A percentile compares a stretch with the other conserved stretches of the same genome.
phyloP scores from a whole-genome alignment of 1,140 invertebrate genomes.

The Atta colombica region DNA sequence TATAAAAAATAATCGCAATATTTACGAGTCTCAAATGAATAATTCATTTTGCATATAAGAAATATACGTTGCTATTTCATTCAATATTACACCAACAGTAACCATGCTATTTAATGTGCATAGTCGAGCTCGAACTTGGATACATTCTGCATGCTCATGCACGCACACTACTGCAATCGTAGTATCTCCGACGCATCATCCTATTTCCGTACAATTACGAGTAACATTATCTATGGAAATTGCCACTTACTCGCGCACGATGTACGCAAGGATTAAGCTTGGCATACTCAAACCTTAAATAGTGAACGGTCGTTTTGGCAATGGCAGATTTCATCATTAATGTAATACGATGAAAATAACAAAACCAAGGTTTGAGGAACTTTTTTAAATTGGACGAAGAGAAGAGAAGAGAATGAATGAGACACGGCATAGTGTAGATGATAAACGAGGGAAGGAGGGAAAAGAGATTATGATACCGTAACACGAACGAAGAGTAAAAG shows the following conservation, averaged over 20 bases:
- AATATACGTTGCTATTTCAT: neutral
- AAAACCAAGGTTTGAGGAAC: conserved; percentile 20
- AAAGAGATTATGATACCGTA: neutral
- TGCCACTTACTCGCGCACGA: conserved; percentile 46
- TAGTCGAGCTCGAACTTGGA: conserved; percentile 6
- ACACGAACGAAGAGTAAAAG: neutral
- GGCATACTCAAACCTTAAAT: conserved; percentile 53
- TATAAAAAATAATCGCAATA: neutral
- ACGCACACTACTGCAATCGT: conserved; percentile 26
- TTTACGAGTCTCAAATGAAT: neutral
- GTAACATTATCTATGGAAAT: conserved; percentile 65
- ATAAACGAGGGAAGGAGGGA: neutral
- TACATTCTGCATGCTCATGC: conserved; percentile 29
- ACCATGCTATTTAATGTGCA: conserved; percentile 35
- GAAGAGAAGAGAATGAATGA: neutral
- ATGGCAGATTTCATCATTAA: conserved; percentile 42
- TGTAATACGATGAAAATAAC: neutral
- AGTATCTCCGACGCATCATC: conserved; percentile 60
- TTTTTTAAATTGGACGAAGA: conserved; percentile 20
- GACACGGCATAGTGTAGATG: neutral
- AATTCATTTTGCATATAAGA: neutral
- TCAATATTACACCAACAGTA: neutral
- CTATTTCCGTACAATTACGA: conserved; percentile 65
- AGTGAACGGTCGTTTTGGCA: neutral
- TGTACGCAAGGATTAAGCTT: conserved; percentile 42